Evolutionary conservation across 2,797 vertebrate species (phyloP).

Genomic region (Staurois parvus): DNA sequence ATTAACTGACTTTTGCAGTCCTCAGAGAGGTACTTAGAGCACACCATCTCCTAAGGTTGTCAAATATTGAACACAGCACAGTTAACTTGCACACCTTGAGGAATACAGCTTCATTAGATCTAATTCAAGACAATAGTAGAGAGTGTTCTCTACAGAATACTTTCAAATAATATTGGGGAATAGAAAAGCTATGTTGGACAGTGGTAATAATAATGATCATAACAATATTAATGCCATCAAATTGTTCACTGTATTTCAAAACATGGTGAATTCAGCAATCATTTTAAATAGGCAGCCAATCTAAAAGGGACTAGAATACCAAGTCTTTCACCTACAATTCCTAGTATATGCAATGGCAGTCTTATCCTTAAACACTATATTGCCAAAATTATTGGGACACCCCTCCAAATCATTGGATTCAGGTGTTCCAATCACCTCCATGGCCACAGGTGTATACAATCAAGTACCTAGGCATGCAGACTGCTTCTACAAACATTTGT

Average conservation of each 20-base stretch:
- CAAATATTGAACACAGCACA: conserved; percentile 29
- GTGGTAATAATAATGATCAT: background rate
- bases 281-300: too few relatives aligned
- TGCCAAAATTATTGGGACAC: too few relatives aligned
- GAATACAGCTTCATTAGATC: conserved; percentile 24
- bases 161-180: background rate
- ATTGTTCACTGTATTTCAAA: background rate
- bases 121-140: conserved; percentile 25
- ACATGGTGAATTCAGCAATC: background rate
- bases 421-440: too few relatives aligned
- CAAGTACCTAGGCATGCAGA: too few relatives aligned
- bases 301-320: too few relatives aligned
- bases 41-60: conserved; percentile 28
- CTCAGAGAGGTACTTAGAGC: conserved; percentile 28
- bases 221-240: background rate
- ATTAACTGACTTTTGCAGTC: conserved; percentile 36
- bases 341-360: too few relatives aligned
- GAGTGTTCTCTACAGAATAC: background rate
- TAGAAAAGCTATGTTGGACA: background rate
- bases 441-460: too few relatives aligned
- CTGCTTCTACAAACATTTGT: too few relatives aligned
- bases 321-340: too few relatives aligned
- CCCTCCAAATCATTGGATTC: too few relatives aligned
- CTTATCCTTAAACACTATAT: too few relatives aligned
- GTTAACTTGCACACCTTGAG: conserved; percentile 11